Evolutionary conservation across 2,888 invertebrate genomes (phyloP), one percentile per base, ranked within the genome.

Genomic region (Nephrotoma flavescens): DNA sequence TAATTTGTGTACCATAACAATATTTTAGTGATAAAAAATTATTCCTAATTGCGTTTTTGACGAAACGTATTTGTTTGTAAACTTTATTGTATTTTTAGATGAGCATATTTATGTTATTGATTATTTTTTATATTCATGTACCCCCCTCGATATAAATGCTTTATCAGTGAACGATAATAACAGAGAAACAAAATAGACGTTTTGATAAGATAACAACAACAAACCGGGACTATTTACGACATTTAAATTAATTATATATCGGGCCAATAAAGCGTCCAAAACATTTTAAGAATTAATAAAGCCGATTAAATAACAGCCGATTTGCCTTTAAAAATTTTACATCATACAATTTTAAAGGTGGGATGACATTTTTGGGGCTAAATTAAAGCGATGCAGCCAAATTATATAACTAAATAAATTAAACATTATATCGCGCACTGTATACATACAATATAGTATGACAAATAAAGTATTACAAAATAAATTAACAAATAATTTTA

Each of bases 401-500:
- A 52, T 15, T 52, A 52, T 44, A 44, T 44, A 44, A 44, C 44
- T 9, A 9, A 44, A 5, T 44, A 44, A 9, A 9, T 44, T 44
- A 9, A 44, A 3, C 7, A 15, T 6, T 52, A 15, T 52, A 15
- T 52, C n/a, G 31, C 31, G 31, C 31, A 15, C n/a, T 47, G n/a
- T 12, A 47, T n/a, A 47, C 5, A 47, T 42, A 84, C 41, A 2
- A 42, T 15, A 42, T 6, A 85, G 85, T 15, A 42, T 42, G 44
- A 19, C 85, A 15, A 44, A 42, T 85, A 44, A 44, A 41, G 44
- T 19, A 85, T 44, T 44, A 85, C 85, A 41, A 85, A 42, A 85
- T 44, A 42, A 85, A 44, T 44, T 85, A 31, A 85, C 42, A 42
- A 85, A 85, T 44, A 85, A 44, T 85, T 85, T 85, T 85, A 85